Conservation (phyloP, 2,113 vertebrate genomes). For the Menidia beryllina region DNA sequence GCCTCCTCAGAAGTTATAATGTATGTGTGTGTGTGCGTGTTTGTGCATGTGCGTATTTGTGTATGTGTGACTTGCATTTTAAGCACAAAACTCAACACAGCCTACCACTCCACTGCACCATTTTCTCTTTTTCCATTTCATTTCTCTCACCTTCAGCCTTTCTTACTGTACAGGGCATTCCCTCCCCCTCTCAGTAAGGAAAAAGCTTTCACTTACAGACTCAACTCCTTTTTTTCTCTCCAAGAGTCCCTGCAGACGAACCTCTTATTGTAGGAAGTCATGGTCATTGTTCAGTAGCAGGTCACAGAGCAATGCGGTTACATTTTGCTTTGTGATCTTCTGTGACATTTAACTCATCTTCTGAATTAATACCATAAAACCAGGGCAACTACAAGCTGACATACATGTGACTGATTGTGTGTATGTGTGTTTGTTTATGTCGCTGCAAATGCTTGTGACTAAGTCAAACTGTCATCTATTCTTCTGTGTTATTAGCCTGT, state of each 20-base stretch:
- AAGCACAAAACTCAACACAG: constrained; percentile 63
- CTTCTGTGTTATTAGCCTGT: constrained; percentile 69
- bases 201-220: constrained; percentile 34
- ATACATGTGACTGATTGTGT: not conserved
- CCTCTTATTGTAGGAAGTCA: constrained; percentile 34
- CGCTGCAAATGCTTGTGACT: constrained; percentile 6
- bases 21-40: not conserved
- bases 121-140: constrained; percentile 41
- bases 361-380: constrained; percentile 61
- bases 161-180: constrained; percentile 26
- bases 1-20: not conserved
- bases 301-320: constrained; percentile 56
- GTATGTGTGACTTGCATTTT: constrained; percentile 69
- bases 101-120: constrained; percentile 63
- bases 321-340: constrained; percentile 67
- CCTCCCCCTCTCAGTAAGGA: constrained; percentile 17
- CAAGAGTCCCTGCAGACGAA: constrained; percentile 27
- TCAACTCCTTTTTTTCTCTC: constrained; percentile 28
- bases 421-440: constrained; percentile 5
- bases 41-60: not conserved
- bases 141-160: constrained; percentile 42
- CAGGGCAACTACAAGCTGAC: constrained; percentile 35
- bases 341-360: constrained; percentile 66
- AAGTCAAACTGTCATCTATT: constrained; percentile 44
- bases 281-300: constrained; percentile 54